Base-by-base conservation (phyloP, 2,888 invertebrate genomes). In the Volucella zonaria region DNA sequence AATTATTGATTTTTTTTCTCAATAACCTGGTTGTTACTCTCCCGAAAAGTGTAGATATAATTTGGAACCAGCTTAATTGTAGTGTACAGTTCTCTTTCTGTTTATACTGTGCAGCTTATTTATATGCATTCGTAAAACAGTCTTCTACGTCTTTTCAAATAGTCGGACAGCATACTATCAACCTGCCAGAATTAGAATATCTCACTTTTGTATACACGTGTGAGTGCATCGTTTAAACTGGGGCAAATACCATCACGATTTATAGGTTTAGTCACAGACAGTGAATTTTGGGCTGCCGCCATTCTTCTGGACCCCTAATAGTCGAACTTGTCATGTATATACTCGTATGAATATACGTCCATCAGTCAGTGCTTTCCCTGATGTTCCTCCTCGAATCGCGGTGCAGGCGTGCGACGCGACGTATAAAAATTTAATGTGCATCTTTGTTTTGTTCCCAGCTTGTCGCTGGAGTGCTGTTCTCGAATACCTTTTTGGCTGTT, bases 151-250 rank as follows among this genome's bases (percentile, higher is more conserved):
- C 70, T 66, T 76, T 52, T 51, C 10, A 76, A 82, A 71, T 59
- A 68, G 56, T 62, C 74, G 68, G 49, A 56, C 64, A 71, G 71
- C 51, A 43, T 83, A 70, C 47, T 31, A 6, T n/a, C 6, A 31
- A 31, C 47, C 70, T 61, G 82, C 23, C 51, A 62, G 31, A 71
- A 70, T 58, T 70, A 51, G 77, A 47, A 9, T 67, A 14, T 18
- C 70, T 52, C 56, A 38, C 23, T 15, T 12, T 10, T 43, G n/a
- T 68, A 40, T 68, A 51, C 64, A 31, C 54, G 49, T 49, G 70
- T 73, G 76, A 68, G 67, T 85, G 85, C 73, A 77, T 62, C 49
- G 38, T 58, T 85, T 31, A 31, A 77, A 85, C 76, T 81, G 81
- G 81, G 76, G 61, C 76, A 76, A 67, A 80, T 85, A 52, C 45